Evolutionary conservation across 2,797 vertebrate genomes (phyloP).

Genomic region (Limosa lapponica): DNA sequence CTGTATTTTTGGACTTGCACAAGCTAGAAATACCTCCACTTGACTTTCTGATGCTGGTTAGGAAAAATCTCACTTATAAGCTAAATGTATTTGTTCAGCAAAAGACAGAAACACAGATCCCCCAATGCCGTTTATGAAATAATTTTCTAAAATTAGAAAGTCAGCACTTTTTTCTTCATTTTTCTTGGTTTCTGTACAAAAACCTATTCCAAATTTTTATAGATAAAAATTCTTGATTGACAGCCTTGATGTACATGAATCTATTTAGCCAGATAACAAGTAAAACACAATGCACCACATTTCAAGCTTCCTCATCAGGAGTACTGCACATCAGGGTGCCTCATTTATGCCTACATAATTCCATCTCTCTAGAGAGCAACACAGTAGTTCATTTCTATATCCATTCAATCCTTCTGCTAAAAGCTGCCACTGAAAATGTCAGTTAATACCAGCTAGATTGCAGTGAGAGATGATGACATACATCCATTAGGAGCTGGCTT

Average conservation of each 20-base stretch:
- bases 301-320: not conserved
- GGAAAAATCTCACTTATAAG: not conserved
- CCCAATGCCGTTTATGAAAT: not conserved
- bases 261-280: not conserved
- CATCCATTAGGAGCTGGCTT: not conserved
- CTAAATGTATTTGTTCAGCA: not conserved
- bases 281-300: not conserved
- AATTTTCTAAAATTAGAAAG: constrained; percentile 3
- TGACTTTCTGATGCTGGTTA: not conserved
- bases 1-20: not conserved
- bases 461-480: not conserved
- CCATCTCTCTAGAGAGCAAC: not conserved
- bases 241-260: not conserved
- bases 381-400: not conserved
- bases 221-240: not conserved
- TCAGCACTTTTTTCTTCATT: not conserved
- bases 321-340: not conserved
- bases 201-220: not conserved
- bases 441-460: not conserved
- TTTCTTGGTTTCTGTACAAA: not conserved
- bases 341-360: constrained; percentile 11
- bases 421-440: constrained; percentile 20
- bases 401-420: constrained; percentile 27
- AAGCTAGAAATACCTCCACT: not conserved
- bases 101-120: not conserved